These are phyloP conservation scores for Stegastes partitus DNA, from an alignment of 2,113 vertebrate species.

Conservation along the genomic window DNA sequence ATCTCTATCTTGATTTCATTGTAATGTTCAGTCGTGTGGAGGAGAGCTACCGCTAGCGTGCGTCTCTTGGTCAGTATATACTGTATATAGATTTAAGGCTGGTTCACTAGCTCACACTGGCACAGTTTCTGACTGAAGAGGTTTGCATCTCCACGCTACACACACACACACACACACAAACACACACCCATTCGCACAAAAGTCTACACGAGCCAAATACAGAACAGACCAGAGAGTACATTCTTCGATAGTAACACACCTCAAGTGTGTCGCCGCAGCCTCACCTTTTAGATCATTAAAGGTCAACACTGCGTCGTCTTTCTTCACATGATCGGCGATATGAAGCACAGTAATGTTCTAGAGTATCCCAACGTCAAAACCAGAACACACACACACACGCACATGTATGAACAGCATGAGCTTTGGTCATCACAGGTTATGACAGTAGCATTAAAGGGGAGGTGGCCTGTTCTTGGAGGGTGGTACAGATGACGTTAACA, in stretches of 20 bases:
- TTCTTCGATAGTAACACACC: conserved; percentile 68
- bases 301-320: conserved; percentile 19
- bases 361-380: conserved; percentile 22
- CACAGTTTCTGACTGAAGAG: conserved; percentile 77
- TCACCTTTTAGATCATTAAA: conserved; percentile 23
- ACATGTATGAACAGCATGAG: conserved; percentile 54
- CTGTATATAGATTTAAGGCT: conserved; percentile 80
- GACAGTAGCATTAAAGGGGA: conserved; percentile 69
- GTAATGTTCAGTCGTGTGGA: conserved; percentile 65
- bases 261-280: conserved; percentile 27
- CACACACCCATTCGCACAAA: conserved; percentile 35
- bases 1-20: conserved; percentile 54
- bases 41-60: conserved; percentile 67
- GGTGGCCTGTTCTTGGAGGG: conserved; percentile 37
- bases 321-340: conserved; percentile 36
- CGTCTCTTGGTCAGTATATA: conserved; percentile 74
- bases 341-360: conserved; percentile 54
- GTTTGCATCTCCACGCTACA: conserved; percentile 72
- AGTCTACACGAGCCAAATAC: conserved; percentile 59
- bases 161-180: conserved; percentile 33
- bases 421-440: conserved; percentile 73
- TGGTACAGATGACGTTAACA: conserved; percentile 13
- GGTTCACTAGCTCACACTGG: conserved; percentile 78
- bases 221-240: conserved; percentile 71
- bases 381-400: conserved; percentile 14